Evolutionary conservation across 2,888 invertebrate genomes (phyloP).

Genomic region (Aproaerema taeniolella): DNA sequence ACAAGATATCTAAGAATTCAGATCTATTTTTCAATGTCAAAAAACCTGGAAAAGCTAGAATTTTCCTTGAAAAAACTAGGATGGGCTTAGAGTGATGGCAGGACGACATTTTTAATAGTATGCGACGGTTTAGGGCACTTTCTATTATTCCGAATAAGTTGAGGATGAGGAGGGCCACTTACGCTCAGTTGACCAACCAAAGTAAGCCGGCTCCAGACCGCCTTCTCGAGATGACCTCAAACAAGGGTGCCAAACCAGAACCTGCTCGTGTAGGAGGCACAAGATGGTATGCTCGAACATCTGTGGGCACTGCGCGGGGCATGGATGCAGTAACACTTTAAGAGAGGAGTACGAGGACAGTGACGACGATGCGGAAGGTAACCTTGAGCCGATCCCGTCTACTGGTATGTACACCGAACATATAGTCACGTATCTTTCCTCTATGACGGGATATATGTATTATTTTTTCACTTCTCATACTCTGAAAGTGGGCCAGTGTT

Average conservation of each 20-base stretch:
- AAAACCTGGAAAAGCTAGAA: too few relatives aligned
- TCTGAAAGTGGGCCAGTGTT: too few relatives aligned
- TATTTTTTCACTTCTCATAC: too few relatives aligned
- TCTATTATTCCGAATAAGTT: too few relatives aligned
- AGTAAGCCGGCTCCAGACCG: too few relatives aligned
- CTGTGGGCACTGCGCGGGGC: slow-evolving; percentile 1
- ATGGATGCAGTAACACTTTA: slow-evolving; percentile 1
- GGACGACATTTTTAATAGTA: too few relatives aligned
- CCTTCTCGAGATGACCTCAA: slow-evolving; percentile 1
- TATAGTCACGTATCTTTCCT: slow-evolving; percentile 1
- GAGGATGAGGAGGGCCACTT: background rate
- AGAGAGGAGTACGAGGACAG: background rate
- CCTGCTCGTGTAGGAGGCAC: background rate
- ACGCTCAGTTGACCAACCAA: background rate
- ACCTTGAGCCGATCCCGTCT: slow-evolving; percentile 1
- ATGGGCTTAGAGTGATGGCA: too few relatives aligned
- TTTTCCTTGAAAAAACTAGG: too few relatives aligned
- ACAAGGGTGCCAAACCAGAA: background rate
- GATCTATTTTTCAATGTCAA: too few relatives aligned
- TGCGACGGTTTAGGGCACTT: too few relatives aligned
- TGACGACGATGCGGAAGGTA: too few relatives aligned
- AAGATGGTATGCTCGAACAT: slow-evolving; percentile 1
- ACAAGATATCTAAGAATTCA: too few relatives aligned
- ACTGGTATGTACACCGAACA: background rate
- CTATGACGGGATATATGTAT: background rate